phyloP scores from a whole-genome alignment of 2,888 invertebrate species.

The Venusia cambrica region DNA sequence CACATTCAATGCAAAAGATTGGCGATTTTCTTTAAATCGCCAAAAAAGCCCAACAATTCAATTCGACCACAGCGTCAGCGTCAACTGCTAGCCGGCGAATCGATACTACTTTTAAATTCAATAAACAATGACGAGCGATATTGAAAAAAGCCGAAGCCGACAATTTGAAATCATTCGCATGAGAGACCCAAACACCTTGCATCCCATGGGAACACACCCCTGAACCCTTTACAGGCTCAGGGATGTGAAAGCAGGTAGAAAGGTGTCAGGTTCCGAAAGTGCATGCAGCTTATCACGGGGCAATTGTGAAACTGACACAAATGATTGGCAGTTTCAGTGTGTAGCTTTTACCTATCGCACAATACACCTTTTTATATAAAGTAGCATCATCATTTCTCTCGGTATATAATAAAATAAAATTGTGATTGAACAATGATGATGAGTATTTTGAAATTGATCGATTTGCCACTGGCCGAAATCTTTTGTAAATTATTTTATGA shows the following conservation, averaged over 20 bases:
- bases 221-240: constrained; percentile 19
- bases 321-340: constrained; percentile 11
- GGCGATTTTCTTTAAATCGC: no score
- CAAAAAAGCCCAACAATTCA: no score
- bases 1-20: no score
- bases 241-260: constrained; percentile 22
- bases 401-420: no score
- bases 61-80: no score
- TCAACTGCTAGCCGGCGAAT: constrained; percentile 9
- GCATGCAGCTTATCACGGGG: constrained; percentile 2
- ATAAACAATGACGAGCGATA: constrained; percentile 11
- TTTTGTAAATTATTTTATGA: no score
- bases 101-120: constrained; percentile 7
- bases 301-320: constrained; percentile 1
- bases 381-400: no score
- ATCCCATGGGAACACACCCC: constrained; percentile 29
- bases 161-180: constrained; percentile 15
- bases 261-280: constrained; percentile 16
- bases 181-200: constrained; percentile 31
- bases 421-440: no score
- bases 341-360: no score
- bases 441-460: no score
- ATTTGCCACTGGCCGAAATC: no score
- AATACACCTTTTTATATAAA: no score
- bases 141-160: constrained; percentile 9